Base-by-base conservation (phyloP, 2,797 vertebrate species). In the Percopsis omiscomaycus region DNA sequence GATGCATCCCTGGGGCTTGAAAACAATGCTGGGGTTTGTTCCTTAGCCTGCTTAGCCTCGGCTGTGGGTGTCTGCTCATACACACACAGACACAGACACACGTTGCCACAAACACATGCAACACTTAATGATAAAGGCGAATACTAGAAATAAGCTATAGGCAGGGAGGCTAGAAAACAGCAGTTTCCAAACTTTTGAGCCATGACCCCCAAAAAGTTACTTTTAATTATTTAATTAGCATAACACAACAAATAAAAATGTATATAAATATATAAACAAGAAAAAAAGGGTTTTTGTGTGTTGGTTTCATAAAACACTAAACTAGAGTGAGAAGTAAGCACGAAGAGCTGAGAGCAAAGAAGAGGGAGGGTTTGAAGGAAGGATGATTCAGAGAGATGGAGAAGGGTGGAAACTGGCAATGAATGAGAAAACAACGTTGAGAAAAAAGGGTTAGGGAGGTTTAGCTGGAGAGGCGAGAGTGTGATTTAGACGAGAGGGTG, bases 21-120 rank as follows among this genome's bases (percentile, higher is more conserved):
- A 74, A 71, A 86, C 86, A 87, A 89, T 83, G 78, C 81, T 2
- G 61, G 72, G 85, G 87, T 88, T 86, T 89, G 87, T 88, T 90
- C 87, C 89, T 90, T 89, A 90, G 85, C 75, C 76, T 84, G 83
- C 87, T 88, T 81, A 82, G 82, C 66, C 69, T 70, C 66, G 79
- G 83, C 80, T 82, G 82, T 81, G 73, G 82, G 83, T 73, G 82
- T 85, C 78, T 82, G 83, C 85, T 86, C 81, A 22, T n/a, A 42
- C 57, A 37, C n/a, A 27, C 48, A 52, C 30, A 37, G 3, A 45
- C 57, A 27, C 12, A n/a, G 13, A 59, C 14, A 11, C 58, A 81
- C 80, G 85, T 37, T 37, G 37, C 37, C 82, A 73, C 75, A 87
- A 84, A 82, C 83, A 84, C 73, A 74, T 69, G 73, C 64, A 79